These are phyloP conservation scores for Trachymyrmex cornetzi DNA, from an alignment of 1,140 invertebrate genomes.

Conservation along the genomic window DNA sequence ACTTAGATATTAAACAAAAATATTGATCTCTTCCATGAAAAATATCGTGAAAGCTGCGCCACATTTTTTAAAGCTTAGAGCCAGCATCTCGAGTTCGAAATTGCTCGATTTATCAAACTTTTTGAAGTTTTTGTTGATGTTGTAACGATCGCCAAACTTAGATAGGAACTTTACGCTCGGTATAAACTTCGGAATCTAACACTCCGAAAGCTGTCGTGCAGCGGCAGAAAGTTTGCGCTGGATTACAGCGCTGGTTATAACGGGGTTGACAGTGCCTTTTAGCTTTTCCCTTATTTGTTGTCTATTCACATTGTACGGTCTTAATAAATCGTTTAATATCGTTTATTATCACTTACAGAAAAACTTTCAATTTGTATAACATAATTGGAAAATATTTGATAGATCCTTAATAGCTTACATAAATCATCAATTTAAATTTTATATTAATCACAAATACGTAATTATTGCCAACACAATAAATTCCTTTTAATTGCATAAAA, in stretches of 20 bases:
- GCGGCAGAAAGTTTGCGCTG: neutral
- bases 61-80: neutral
- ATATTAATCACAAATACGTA: too few species aligned
- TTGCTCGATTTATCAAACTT: slow-evolving; percentile 10
- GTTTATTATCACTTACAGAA: too few species aligned
- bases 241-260: too few species aligned
- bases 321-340: too few species aligned
- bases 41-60: neutral
- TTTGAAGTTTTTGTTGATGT: neutral
- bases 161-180: neutral
- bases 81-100: neutral
- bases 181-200: slow-evolving; percentile 5
- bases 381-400: too few species aligned
- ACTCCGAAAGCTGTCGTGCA: neutral
- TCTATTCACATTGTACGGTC: too few species aligned
- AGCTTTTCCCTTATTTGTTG: too few species aligned
- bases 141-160: neutral
- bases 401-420: too few species aligned
- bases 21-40: neutral
- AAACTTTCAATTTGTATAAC: too few species aligned
- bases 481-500: too few species aligned
- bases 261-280: slow-evolving; percentile 1
- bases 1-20: neutral
- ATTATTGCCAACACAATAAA: too few species aligned
- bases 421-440: too few species aligned